These are phyloP conservation scores for Bergia puertoricense DNA, from an alignment of 92 coral and sea anemone genomes.

Conservation along the genomic window DNA sequence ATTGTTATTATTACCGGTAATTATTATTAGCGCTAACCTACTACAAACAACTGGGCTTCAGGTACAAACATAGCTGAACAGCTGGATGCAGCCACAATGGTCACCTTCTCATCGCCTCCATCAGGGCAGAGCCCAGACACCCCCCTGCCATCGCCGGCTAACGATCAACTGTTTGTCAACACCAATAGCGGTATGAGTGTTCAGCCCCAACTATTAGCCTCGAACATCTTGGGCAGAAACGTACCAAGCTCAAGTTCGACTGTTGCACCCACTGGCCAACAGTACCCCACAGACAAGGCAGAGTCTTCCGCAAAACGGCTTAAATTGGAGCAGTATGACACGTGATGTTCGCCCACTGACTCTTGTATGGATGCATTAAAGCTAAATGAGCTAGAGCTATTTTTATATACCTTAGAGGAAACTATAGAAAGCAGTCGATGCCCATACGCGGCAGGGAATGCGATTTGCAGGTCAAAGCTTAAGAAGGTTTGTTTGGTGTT, in stretches of 20 bases:
- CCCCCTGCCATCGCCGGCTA: conserved; percentile 53
- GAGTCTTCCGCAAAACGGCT: conserved; percentile 50
- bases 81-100: conserved; percentile 74
- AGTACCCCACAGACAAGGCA: conserved; percentile 22
- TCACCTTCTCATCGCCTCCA: conserved; percentile 45
- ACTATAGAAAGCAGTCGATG: not conserved
- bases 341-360: conserved; percentile 38
- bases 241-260: conserved; percentile 9
- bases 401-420: conserved; percentile 13
- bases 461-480: not conserved
- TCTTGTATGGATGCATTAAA: not conserved
- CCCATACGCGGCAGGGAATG: conserved; percentile 23
- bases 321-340: conserved; percentile 63
- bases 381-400: conserved; percentile 8
- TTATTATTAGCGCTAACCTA: no score
- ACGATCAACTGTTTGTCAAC: conserved; percentile 54
- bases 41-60: not conserved
- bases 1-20: no score
- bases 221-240: conserved; percentile 16
- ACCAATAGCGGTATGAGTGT: conserved; percentile 1
- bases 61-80: conserved; percentile 86
- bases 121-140: conserved; percentile 54
- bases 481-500: not conserved
- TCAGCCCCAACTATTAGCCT: conserved; percentile 26
- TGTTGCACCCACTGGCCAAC: not conserved